Conservation (phyloP, 2,797 vertebrate species). For the Nasua narica region DNA sequence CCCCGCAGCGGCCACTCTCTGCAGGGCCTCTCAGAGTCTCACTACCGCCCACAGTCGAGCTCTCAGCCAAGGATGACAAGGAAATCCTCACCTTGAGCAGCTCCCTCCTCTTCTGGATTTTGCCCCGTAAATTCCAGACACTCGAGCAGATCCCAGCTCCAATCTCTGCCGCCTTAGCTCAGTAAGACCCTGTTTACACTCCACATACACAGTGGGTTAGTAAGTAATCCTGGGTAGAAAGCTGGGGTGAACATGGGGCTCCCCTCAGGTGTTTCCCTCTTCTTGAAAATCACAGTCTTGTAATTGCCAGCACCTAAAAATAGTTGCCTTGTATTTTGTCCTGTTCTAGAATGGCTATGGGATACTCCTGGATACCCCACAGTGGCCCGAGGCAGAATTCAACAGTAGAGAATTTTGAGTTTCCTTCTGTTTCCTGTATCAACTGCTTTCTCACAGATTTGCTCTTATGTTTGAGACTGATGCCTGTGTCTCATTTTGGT, state of each 20-base stretch:
- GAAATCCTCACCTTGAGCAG: neutral
- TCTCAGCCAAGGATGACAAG: too few relatives aligned
- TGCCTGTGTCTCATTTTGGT: neutral
- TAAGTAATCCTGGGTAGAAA: neutral
- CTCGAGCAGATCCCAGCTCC: neutral
- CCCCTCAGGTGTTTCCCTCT: neutral
- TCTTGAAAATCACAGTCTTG: neutral
- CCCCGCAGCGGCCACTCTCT: neutral
- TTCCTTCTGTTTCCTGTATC: neutral
- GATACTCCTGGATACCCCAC: neutral
- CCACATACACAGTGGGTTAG: neutral
- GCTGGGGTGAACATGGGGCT: neutral
- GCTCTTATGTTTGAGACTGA: neutral
- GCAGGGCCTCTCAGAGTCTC: neutral
- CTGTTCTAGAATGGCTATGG: neutral
- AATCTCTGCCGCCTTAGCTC: neutral
- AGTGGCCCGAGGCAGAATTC: neutral
- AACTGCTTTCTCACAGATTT: neutral
- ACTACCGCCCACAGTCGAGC: neutral
- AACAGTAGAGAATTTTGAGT: neutral
- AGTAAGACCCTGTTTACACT: neutral
- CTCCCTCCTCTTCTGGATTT: neutral
- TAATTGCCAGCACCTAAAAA: neutral
- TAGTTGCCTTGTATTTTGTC: neutral
- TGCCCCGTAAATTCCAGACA: neutral